These are phyloP conservation scores for Anthophora plumipes DNA, from an alignment of 2,888 invertebrate species.

Conservation along the genomic window DNA sequence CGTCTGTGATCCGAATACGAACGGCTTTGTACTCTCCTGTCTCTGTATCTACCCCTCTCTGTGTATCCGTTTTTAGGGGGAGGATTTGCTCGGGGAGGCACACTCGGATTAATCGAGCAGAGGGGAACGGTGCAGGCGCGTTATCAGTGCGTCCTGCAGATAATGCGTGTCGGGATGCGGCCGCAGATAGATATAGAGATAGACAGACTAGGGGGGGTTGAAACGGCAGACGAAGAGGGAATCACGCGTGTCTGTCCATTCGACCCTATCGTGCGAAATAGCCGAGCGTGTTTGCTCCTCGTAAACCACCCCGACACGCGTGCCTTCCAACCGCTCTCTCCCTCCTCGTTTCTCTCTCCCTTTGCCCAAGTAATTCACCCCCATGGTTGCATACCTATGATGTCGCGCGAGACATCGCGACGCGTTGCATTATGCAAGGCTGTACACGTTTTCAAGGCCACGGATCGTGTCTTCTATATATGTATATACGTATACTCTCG, in stretches of 20 bases:
- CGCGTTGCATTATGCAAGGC: constrained; percentile 39
- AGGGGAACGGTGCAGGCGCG: constrained; percentile 55
- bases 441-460: constrained; percentile 8
- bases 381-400: constrained; percentile 58
- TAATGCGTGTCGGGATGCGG: constrained; percentile 73
- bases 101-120: constrained; percentile 70
- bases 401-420: constrained; percentile 50
- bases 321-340: constrained; percentile 57
- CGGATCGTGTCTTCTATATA: neutral
- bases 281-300: constrained; percentile 74
- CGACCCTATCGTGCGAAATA: constrained; percentile 68
- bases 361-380: neutral
- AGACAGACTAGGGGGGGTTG: constrained; percentile 6
- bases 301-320: constrained; percentile 72
- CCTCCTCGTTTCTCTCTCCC: constrained; percentile 20
- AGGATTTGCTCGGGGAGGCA: constrained; percentile 66
- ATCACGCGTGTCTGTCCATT: constrained; percentile 59
- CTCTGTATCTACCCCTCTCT: too few relatives aligned
- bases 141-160: constrained; percentile 72
- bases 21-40: constrained; percentile 30
- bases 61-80: constrained; percentile 70
- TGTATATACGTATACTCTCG: too few relatives aligned
- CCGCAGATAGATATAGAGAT: constrained; percentile 55
- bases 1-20: constrained; percentile 57
- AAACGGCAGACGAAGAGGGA: constrained; percentile 41